These are phyloP conservation scores for Dolichomitus sp. DNA, from an alignment of 2,888 invertebrate species.

Conservation along the genomic window DNA sequence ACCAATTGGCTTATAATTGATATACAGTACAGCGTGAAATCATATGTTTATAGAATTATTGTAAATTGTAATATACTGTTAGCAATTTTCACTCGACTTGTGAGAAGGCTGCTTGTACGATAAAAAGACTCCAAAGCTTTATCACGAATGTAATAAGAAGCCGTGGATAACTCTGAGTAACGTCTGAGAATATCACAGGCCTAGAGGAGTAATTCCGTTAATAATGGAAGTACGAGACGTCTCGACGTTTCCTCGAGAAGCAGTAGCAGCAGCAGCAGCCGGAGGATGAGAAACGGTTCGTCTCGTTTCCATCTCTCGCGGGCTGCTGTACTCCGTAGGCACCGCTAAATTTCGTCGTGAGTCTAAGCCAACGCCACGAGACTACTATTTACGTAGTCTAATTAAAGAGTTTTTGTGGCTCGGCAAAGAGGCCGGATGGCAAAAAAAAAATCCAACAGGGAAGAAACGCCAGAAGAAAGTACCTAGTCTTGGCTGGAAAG, in stretches of 20 bases:
- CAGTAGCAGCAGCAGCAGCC: slow-evolving; percentile 23
- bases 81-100: not conserved
- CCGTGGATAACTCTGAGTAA: slow-evolving; percentile 69
- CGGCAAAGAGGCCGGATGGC: slow-evolving; percentile 31
- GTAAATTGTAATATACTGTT: not conserved
- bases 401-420: slow-evolving; percentile 64
- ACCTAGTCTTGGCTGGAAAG: slow-evolving; percentile 4
- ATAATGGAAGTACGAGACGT: slow-evolving; percentile 56
- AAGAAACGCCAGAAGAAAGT: slow-evolving; percentile 22
- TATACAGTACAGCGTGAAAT: too few species aligned
- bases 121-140: slow-evolving; percentile 20
- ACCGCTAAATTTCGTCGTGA: slow-evolving; percentile 56
- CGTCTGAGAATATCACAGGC: slow-evolving; percentile 40
- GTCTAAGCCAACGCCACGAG: slow-evolving; percentile 29
- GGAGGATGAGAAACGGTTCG: slow-evolving; percentile 36
- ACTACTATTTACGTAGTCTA: slow-evolving; percentile 63
- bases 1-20: too few species aligned
- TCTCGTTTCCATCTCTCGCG: slow-evolving; percentile 25
- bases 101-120: not conserved
- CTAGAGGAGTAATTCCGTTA: slow-evolving; percentile 49
- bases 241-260: slow-evolving; percentile 51
- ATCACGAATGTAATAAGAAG: slow-evolving; percentile 28
- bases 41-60: not conserved
- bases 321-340: slow-evolving; percentile 6
- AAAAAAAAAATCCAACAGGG: slow-evolving; percentile 8